phyloP scores from a whole-genome alignment of 2,888 invertebrate species.

The Nemoura dubitans region DNA sequence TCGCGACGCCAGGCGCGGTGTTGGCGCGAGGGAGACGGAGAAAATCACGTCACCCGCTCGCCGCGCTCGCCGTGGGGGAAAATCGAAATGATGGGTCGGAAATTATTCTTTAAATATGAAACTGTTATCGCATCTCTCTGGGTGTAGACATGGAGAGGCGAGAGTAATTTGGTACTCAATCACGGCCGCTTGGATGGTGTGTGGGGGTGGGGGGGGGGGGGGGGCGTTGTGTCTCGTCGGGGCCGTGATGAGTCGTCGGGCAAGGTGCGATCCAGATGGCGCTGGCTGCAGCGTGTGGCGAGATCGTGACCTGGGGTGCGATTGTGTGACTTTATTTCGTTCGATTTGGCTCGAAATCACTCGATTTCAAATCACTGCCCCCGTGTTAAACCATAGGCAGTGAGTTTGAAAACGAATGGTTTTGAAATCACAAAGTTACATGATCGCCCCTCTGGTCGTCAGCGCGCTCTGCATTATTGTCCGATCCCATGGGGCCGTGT shows the following conservation, averaged over 20 bases:
- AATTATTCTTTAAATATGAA: constrained; percentile 40
- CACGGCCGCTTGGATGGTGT: neutral
- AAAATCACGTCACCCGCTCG: constrained; percentile 10
- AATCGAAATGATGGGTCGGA: constrained; percentile 38
- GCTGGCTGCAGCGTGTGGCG: too few species aligned
- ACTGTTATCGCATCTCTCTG: neutral
- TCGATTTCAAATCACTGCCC: too few species aligned
- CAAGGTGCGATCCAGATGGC: too few species aligned
- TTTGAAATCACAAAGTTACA: too few species aligned
- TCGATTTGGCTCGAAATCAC: too few species aligned
- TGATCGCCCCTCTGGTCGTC: too few species aligned
- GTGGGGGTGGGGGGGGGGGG: neutral
- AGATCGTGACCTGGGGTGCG: too few species aligned
- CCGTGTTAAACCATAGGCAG: too few species aligned
- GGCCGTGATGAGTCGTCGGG: neutral
- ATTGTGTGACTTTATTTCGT: too few species aligned
- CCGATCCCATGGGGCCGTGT: too few species aligned
- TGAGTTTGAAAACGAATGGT: too few species aligned
- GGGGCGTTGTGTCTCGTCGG: neutral
- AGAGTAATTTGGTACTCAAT: neutral
- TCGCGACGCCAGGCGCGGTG: neutral
- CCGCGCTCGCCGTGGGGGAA: constrained; percentile 9
- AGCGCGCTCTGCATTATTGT: too few species aligned
- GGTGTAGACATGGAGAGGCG: neutral
- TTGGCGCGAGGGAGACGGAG: neutral